Evolutionary conservation across 2,888 invertebrate species (phyloP).

Genomic region (Mesorhabditis spiculigera): DNA sequence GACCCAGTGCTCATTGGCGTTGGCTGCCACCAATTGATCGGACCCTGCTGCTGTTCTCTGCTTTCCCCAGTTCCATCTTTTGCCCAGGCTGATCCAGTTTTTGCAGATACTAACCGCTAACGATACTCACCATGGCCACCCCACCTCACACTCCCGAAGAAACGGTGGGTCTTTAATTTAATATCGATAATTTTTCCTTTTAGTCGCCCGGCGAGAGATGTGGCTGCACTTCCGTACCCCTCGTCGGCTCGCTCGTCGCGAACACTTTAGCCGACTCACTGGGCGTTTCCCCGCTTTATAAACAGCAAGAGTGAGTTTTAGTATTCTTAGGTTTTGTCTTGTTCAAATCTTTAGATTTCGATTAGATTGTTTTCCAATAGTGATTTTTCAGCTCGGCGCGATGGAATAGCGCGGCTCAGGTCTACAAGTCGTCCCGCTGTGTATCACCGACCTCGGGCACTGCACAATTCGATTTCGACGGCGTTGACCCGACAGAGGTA

Average conservation of each 20-base stretch:
- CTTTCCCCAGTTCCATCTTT: too few species aligned
- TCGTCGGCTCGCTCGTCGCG: constrained; percentile 24
- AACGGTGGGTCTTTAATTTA: too few species aligned
- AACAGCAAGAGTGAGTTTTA: constrained; percentile 50
- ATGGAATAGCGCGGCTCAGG: constrained; percentile 54
- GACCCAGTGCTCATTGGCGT: too few species aligned
- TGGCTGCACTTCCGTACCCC: background rate
- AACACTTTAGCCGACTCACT: constrained; percentile 53
- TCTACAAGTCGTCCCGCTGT: constrained; percentile 52
- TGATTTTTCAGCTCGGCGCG: constrained; percentile 41
- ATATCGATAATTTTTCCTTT: background rate
- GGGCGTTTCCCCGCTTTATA: constrained; percentile 54
- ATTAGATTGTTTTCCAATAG: constrained; percentile 8
- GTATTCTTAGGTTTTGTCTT: constrained; percentile 7
- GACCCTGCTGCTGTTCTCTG: too few species aligned
- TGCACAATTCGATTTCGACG: constrained; percentile 14
- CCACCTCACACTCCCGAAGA: background rate
- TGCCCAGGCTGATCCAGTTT: too few species aligned
- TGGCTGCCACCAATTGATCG: too few species aligned
- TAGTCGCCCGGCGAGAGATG: constrained; percentile 2
- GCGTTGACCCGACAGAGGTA: constrained; percentile 20
- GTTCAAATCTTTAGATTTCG: constrained; percentile 8
- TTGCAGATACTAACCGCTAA: too few species aligned
- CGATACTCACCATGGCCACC: background rate
- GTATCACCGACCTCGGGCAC: constrained; percentile 37